phyloP scores from a whole-genome alignment of 1,140 invertebrate species.

The Formica exsecta region DNA sequence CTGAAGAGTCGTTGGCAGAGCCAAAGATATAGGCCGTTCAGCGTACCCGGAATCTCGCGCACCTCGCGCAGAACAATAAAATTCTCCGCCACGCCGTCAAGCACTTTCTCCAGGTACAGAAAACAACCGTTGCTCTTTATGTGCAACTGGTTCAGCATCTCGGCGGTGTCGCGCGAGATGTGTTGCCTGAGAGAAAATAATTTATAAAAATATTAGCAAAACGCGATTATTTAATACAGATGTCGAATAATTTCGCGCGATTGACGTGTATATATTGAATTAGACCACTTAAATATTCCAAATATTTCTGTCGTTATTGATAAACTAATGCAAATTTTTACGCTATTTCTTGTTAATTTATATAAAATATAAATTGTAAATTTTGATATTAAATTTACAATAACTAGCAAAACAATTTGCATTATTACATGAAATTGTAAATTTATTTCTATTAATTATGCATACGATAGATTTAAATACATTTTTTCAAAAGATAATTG shows the following conservation, averaged over 20 bases:
- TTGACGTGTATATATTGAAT: neutral
- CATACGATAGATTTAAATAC: too few relatives aligned
- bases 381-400: too few relatives aligned
- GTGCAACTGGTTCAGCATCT: conserved; percentile 97
- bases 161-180: conserved; percentile 94
- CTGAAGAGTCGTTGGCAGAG: conserved; percentile 97
- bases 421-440: too few relatives aligned
- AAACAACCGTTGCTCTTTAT: conserved; percentile 99
- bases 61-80: conserved; percentile 95
- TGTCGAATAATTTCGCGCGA: neutral
- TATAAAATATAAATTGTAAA: too few relatives aligned
- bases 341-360: neutral
- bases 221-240: neutral
- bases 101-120: conserved; percentile 96
- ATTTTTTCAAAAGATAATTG: too few relatives aligned
- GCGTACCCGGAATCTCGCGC: conserved; percentile 96
- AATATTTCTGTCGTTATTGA: neutral
- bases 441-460: too few relatives aligned
- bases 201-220: conserved; percentile 31
- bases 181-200: conserved; percentile 88
- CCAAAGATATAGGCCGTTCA: conserved; percentile 98
- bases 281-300: neutral
- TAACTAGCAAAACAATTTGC: too few relatives aligned
- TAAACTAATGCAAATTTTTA: neutral
- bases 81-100: conserved; percentile 96